Evolutionary conservation across 2,888 invertebrate genomes (phyloP).

Genomic region (Esperia sulphurella): DNA sequence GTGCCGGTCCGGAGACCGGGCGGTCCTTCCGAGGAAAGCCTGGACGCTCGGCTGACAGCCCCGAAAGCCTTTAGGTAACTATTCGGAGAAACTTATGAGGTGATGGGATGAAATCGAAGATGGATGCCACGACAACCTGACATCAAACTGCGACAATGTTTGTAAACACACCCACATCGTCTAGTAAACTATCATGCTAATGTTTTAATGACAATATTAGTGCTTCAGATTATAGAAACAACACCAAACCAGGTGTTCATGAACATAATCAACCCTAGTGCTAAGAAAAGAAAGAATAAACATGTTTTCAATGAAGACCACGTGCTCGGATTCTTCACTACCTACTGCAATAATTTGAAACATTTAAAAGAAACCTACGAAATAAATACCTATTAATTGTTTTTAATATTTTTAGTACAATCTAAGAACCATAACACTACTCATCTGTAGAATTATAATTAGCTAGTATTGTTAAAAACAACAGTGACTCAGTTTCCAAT

Average conservation of each 20-base stretch:
- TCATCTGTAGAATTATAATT: too few species aligned
- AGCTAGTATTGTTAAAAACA: too few species aligned
- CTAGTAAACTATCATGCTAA: constrained; percentile 3
- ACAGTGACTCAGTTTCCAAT: too few species aligned
- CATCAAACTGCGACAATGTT: constrained; percentile 2
- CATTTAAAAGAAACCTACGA: background rate
- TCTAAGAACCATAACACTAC: too few species aligned
- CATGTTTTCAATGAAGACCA: background rate
- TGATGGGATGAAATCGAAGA: background rate
- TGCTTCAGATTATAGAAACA: background rate
- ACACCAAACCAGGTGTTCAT: background rate
- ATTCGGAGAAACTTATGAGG: constrained; percentile 33
- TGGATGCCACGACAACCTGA: constrained; percentile 14
- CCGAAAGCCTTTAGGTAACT: constrained; percentile 75
- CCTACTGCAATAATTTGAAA: background rate
- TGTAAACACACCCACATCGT: constrained; percentile 9
- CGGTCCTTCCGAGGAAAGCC: constrained; percentile 66
- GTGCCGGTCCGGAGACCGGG: constrained; percentile 71
- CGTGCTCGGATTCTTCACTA: background rate
- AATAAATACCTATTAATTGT: too few species aligned
- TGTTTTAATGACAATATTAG: constrained; percentile 1
- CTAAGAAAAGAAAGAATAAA: background rate
- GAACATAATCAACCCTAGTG: background rate
- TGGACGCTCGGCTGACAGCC: constrained; percentile 65
- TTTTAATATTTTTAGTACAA: too few species aligned